Conservation (phyloP, 2,113 vertebrate genomes). For the Corythornis cristatus region DNA sequence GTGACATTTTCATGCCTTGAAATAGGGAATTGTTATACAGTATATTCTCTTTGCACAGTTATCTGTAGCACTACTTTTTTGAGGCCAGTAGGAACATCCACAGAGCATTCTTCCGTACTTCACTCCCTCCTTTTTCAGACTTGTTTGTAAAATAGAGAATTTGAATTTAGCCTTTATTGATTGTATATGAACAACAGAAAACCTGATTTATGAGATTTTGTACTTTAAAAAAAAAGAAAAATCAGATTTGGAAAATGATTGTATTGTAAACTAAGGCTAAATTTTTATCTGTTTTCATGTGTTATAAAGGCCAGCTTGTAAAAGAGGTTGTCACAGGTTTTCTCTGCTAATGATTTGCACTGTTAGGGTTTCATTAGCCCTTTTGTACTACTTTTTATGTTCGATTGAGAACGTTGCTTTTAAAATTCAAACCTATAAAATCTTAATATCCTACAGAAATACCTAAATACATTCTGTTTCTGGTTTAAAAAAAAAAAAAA, state of each 20-base stretch:
- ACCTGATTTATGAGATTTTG: conserved; percentile 96
- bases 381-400: conserved; percentile 83
- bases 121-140: conserved; percentile 89
- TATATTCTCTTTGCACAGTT: conserved; percentile 83
- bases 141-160: conserved; percentile 93
- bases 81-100: conserved; percentile 90
- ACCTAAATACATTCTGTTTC: conserved; percentile 58
- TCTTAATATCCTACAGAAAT: conserved; percentile 50
- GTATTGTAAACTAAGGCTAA: conserved; percentile 97
- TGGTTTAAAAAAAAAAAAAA: conserved; percentile 29
- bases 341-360: conserved; percentile 91
- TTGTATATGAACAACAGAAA: conserved; percentile 97
- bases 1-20: conserved; percentile 83
- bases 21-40: conserved; percentile 81
- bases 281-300: conserved; percentile 88
- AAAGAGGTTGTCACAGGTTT: conserved; percentile 91
- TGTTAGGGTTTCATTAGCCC: conserved; percentile 83
- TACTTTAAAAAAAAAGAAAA: conserved; percentile 85
- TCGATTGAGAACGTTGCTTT: conserved; percentile 81
- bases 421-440: conserved; percentile 74
- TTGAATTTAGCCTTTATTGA: conserved; percentile 96
- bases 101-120: conserved; percentile 84
- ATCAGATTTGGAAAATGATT: conserved; percentile 94
- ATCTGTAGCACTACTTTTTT: conserved; percentile 91
- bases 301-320: conserved; percentile 91